A percentile compares a stretch with the other conserved stretches of the same genome.
These are phyloP conservation scores for Rhegmatorhina hoffmannsi DNA, from an alignment of 2,113 vertebrate species.

Conservation along the genomic window DNA sequence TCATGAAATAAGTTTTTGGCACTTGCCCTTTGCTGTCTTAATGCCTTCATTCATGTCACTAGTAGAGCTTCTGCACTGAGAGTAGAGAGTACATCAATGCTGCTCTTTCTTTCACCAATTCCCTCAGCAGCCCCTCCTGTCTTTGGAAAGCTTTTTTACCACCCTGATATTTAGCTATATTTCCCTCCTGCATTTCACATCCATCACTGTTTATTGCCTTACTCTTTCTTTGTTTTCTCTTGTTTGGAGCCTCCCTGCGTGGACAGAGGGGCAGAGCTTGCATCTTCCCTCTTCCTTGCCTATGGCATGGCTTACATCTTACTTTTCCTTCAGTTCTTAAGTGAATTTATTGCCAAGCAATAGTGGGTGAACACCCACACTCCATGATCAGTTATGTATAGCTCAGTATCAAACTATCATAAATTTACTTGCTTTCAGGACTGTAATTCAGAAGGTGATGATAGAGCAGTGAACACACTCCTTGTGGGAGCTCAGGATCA, in stretches of 20 bases:
- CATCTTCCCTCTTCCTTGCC: background rate
- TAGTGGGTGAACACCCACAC: background rate
- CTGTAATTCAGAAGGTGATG: background rate
- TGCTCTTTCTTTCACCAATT: background rate
- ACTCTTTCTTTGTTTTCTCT: background rate
- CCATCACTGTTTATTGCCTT: background rate
- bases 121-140: background rate
- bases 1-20: background rate
- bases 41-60: background rate
- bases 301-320: background rate
- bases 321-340: background rate
- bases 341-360: background rate
- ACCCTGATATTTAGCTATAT: background rate
- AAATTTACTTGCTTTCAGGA: background rate
- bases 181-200: background rate
- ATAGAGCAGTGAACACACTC: background rate
- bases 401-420: accelerated
- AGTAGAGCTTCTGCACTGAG: background rate
- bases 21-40: background rate
- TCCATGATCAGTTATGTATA: background rate
- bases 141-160: background rate
- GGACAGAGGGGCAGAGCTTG: background rate
- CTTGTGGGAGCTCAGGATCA: background rate
- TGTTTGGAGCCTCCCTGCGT: background rate
- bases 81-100: background rate